Percentiles rank a stretch among this genome's conserved stretches.
Evolutionary conservation across 2,888 invertebrate species (phyloP).

Genomic region (Torymus tubicola): DNA sequence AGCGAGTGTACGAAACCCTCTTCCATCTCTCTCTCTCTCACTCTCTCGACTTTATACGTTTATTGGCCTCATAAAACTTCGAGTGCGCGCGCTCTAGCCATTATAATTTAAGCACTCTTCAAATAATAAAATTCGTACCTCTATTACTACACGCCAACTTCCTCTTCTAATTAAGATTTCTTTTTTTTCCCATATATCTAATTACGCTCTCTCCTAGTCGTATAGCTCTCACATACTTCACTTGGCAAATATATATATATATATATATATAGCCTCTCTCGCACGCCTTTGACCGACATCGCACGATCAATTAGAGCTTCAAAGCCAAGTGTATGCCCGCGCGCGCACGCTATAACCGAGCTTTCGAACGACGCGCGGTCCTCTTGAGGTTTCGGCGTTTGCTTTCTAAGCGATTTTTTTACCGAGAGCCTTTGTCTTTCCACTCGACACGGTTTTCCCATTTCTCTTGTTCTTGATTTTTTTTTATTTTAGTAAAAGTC

Average conservation of each 20-base stretch:
- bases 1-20: neutral
- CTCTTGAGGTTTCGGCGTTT: neutral
- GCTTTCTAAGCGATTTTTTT: conserved; percentile 21
- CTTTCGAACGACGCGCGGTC: no score
- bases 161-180: neutral
- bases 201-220: no score
- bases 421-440: neutral
- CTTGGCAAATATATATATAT: no score
- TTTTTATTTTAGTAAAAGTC: neutral
- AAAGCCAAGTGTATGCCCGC: no score
- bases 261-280: no score
- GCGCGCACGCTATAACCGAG: no score
- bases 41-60: no score
- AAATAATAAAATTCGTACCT: no score
- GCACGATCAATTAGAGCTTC: conserved; percentile 1
- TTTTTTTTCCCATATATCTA: neutral
- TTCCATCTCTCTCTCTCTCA: neutral
- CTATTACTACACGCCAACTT: neutral
- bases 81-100: no score
- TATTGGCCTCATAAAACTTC: no score
- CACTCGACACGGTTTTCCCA: conserved; percentile 21
- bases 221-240: no score
- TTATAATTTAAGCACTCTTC: no score
- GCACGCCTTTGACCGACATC: conserved; percentile 4
- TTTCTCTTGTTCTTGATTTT: neutral